Evolutionary conservation across 2,797 vertebrate species (phyloP), one percentile per base, ranked within the genome.

Genomic region (Hylomyscus alleni): DNA sequence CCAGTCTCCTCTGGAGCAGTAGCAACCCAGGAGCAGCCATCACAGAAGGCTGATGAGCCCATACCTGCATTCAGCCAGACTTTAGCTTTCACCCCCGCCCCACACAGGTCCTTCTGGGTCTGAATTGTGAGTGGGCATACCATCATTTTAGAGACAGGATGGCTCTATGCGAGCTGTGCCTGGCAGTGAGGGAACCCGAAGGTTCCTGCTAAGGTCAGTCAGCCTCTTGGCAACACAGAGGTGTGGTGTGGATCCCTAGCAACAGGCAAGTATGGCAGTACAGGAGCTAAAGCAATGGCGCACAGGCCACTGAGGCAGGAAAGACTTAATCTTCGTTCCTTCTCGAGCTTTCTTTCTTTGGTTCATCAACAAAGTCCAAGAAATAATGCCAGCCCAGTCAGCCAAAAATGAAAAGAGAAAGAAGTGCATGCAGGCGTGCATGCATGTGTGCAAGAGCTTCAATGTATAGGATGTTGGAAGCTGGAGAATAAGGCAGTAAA

Each of bases 141-240:
- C 6, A 44, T 34, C 44, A 34, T 58, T 40, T 37, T 56, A 77
- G 0, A 50, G 86, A 14, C 44, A 78, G 75, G 44, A 72, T 24
- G 4, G 22, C 47, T 84, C 44, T 4, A 2, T 7, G 24, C 11
- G 69, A 80, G 54, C 56, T 5, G 52, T 20, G 29, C 19, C 78
- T 4, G 31, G 31, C 11, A 3, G 0, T 0, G 29, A 67, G 2
- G 0, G n/a, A 50, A 9, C 19, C 22, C 1, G 0, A 13, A 0
- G 4, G 34, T 31, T 8, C 52, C 67, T 6, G 29, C 24, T 29
- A 17, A 88, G 50, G 50, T n/a, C 67, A 73, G 9, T 54, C 47
- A 29, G 47, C 24, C 69, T 72, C 22, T 54, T 72, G 84, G 34
- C 67, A 72, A 72, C 84, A 54, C 1, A 34, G 54, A 52, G n/a